These are phyloP conservation scores for Augochlora pura DNA, from an alignment of 1,140 invertebrate genomes.

Conservation along the genomic window DNA sequence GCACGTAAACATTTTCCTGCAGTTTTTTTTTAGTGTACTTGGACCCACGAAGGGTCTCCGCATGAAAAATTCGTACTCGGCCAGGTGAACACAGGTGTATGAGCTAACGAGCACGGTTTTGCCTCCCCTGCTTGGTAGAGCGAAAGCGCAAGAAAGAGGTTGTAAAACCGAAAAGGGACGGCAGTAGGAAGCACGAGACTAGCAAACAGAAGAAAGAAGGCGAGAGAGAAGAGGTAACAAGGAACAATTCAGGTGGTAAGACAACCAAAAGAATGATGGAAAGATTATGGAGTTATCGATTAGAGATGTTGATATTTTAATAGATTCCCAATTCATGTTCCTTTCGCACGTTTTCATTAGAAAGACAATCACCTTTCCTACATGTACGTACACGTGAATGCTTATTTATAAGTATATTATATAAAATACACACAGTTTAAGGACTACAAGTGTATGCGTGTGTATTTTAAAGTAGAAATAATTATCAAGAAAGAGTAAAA, in stretches of 20 bases:
- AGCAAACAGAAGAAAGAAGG: not conserved
- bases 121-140: conserved; percentile 40
- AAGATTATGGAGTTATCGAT: not conserved
- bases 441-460: no score
- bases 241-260: not conserved
- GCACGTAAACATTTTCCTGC: conserved; percentile 20
- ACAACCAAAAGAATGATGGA: not conserved
- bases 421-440: no score
- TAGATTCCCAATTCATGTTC: no score
- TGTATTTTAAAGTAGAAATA: no score
- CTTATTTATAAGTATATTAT: no score
- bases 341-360: no score
- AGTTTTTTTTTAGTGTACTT: conserved; percentile 25
- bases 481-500: no score
- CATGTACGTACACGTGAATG: no score
- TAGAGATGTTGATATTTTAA: no score
- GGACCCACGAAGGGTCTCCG: conserved; percentile 20
- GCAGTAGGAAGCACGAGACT: conserved; percentile 3
- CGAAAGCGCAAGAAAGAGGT: conserved; percentile 31
- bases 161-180: conserved; percentile 22
- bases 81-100: conserved; percentile 68
- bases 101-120: conserved; percentile 63
- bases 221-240: not conserved
- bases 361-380: no score
- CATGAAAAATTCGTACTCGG: conserved; percentile 69